Percentiles rank a stretch among this genome's conserved stretches.
Conservation (phyloP, 2,113 vertebrate genomes). For the Ictidomys tridecemlineatus region DNA sequence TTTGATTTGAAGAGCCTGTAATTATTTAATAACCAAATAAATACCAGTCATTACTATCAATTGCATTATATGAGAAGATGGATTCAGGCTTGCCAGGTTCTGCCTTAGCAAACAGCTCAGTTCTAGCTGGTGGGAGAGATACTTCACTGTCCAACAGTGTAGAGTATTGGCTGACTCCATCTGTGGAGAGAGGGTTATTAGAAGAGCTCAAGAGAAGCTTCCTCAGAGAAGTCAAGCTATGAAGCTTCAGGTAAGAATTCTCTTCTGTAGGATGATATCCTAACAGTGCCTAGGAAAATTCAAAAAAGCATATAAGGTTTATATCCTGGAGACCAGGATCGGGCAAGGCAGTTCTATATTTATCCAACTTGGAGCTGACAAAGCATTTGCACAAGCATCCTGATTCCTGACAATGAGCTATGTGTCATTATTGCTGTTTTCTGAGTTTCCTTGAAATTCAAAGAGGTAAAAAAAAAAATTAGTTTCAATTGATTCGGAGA, state of each 20-base stretch:
- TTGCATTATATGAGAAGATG: background rate
- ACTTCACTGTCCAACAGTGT: background rate
- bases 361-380: background rate
- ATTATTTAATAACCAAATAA: slow-evolving; percentile 54
- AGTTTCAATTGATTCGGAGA: slow-evolving; percentile 33
- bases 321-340: background rate
- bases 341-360: background rate
- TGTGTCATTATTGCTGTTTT: slow-evolving; percentile 40
- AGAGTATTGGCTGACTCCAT: background rate
- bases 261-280: background rate
- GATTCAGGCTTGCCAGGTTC: background rate
- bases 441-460: slow-evolving; percentile 14
- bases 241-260: background rate
- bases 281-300: background rate
- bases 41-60: background rate
- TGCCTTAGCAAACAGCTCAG: background rate
- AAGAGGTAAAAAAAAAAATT: background rate
- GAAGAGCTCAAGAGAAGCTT: slow-evolving; percentile 35
- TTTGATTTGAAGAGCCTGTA: slow-evolving; percentile 5
- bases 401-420: background rate
- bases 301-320: background rate
- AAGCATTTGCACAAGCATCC: background rate
- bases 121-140: background rate
- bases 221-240: background rate
- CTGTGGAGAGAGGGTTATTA: background rate